phyloP scores from a whole-genome alignment of 2,797 vertebrate species.

The Sitta carolinensis region DNA sequence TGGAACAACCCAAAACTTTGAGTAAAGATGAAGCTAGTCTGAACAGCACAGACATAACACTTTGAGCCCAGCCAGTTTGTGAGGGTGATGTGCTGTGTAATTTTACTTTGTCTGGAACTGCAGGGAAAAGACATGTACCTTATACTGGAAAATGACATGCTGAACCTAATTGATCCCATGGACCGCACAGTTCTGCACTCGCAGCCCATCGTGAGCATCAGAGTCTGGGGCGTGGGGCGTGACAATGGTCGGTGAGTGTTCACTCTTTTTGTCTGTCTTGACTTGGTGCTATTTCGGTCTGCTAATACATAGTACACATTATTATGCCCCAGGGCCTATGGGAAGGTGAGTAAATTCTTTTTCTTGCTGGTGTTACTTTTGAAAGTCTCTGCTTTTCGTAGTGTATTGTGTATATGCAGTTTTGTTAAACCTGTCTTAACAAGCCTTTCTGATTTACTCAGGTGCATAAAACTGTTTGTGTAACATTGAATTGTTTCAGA shows the following conservation, averaged over 20 bases:
- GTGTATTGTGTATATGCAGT: not conserved
- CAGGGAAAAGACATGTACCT: slow-evolving; percentile 97
- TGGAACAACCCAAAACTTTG: not conserved
- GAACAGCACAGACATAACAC: not conserved
- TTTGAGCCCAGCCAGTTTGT: not conserved
- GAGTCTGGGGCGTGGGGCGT: slow-evolving; percentile 95
- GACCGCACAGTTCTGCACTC: slow-evolving; percentile 91
- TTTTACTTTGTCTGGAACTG: slow-evolving; percentile 23
- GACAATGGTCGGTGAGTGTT: slow-evolving; percentile 92
- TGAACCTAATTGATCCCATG: slow-evolving; percentile 93
- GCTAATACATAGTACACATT: not conserved
- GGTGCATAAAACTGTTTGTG: not conserved
- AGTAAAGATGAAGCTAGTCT: not conserved
- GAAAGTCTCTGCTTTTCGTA: not conserved
- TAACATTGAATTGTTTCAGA: not conserved
- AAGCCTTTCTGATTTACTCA: not conserved
- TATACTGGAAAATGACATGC: slow-evolving; percentile 89
- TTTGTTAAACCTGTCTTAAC: not conserved
- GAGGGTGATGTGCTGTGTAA: not conserved
- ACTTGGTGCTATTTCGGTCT: not conserved
- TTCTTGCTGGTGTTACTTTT: not conserved
- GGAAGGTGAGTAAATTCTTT: not conserved
- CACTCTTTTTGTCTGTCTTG: not conserved
- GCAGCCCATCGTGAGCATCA: slow-evolving; percentile 95
- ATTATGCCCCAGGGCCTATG: not conserved